phyloP scores from a whole-genome alignment of 2,888 invertebrate genomes.

The Drosophila nigritarsus region DNA sequence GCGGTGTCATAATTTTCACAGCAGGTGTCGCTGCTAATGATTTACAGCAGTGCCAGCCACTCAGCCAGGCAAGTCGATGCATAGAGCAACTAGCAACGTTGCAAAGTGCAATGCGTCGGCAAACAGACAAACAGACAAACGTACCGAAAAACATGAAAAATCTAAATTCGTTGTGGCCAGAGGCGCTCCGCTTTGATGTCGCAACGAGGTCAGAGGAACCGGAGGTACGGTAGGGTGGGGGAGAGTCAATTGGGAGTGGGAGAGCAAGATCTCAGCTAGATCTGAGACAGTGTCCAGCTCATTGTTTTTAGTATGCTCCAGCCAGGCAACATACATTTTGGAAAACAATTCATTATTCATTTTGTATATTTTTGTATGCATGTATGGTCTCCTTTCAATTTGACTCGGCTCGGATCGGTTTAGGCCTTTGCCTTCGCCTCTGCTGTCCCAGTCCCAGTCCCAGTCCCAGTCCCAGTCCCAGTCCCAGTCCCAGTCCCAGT shows the following conservation, averaged over 20 bases:
- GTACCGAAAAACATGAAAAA: slow-evolving; percentile 55
- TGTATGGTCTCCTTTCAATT: slow-evolving; percentile 32
- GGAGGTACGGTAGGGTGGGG: slow-evolving; percentile 1
- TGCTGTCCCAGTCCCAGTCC: background rate
- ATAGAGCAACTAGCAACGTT: slow-evolving; percentile 25
- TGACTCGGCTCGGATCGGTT: slow-evolving; percentile 10
- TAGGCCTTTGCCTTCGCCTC: slow-evolving; percentile 1
- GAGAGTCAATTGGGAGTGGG: slow-evolving; percentile 14
- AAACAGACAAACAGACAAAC: slow-evolving; percentile 12
- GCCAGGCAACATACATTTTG: slow-evolving; percentile 58
- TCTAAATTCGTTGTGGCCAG: slow-evolving; percentile 73
- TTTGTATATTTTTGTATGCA: slow-evolving; percentile 13
- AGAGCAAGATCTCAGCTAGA: background rate
- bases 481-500: background rate
- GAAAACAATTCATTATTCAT: slow-evolving; percentile 83
- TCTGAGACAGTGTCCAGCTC: slow-evolving; percentile 29
- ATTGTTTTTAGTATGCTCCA: slow-evolving; percentile 45
- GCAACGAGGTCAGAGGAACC: slow-evolving; percentile 7
- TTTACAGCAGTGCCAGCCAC: slow-evolving; percentile 54
- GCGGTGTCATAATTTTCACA: slow-evolving; percentile 84
- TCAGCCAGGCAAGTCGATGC: slow-evolving; percentile 18
- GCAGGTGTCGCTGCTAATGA: slow-evolving; percentile 83
- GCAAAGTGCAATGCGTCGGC: slow-evolving; percentile 62
- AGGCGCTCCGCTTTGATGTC: slow-evolving; percentile 56
- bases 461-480: background rate